These are phyloP conservation scores for Leptobrachium ailaonicum DNA, from an alignment of 2,113 vertebrate species.

Conservation along the genomic window DNA sequence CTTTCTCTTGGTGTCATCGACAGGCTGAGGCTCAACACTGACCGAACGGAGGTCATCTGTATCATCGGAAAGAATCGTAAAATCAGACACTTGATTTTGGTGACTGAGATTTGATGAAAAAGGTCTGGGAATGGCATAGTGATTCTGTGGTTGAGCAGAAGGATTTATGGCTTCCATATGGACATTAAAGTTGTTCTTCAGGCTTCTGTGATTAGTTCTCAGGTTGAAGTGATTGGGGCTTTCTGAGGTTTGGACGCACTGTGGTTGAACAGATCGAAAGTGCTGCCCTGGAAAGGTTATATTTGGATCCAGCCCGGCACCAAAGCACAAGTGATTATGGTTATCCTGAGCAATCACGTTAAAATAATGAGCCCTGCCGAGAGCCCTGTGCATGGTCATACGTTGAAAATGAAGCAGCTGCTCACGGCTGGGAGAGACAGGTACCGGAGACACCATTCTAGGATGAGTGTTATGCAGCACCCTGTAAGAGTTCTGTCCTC, in stretches of 20 bases:
- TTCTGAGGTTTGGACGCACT: conserved; percentile 66
- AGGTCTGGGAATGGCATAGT: conserved; percentile 63
- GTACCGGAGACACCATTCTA: conserved; percentile 70
- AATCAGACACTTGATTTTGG: conserved; percentile 65
- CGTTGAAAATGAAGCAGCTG: conserved; percentile 76
- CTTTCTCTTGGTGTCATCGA: conserved; percentile 66
- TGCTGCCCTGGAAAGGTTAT: conserved; percentile 69
- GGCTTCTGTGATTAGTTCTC: conserved; percentile 62
- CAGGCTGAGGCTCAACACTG: conserved; percentile 64
- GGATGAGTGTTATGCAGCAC: conserved; percentile 73
- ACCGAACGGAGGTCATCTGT: conserved; percentile 62
- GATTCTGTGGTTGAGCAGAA: conserved; percentile 66
- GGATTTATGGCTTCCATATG: conserved; percentile 66
- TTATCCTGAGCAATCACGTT: neutral
- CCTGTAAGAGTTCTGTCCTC: conserved; percentile 73
- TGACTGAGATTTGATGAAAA: conserved; percentile 62
- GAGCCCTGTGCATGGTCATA: conserved; percentile 70
- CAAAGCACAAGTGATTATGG: conserved; percentile 52
- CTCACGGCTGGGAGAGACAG: conserved; percentile 70
- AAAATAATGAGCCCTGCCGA: conserved; percentile 68
- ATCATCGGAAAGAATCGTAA: conserved; percentile 59
- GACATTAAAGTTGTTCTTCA: conserved; percentile 65
- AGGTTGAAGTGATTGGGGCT: conserved; percentile 58
- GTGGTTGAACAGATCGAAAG: conserved; percentile 70
- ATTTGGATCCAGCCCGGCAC: conserved; percentile 60